Evolutionary conservation across 2,113 vertebrate genomes (phyloP), one percentile per base, ranked within the genome.

Genomic region (Myocastor coypus): DNA sequence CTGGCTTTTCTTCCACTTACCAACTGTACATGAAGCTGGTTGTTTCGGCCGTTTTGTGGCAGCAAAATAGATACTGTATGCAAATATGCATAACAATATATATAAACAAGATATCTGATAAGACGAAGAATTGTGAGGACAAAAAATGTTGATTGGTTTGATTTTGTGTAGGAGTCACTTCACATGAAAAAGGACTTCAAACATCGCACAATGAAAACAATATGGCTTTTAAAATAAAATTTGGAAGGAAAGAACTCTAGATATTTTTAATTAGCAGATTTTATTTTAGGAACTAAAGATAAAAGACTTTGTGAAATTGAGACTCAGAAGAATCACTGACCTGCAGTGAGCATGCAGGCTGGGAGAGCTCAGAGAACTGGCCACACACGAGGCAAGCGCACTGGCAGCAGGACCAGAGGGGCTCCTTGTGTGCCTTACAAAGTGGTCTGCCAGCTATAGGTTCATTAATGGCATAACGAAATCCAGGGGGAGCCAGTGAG

Each of bases 191-290:
- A 46, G 80, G 83, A 81, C 57, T 8, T 71, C 71, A 59, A 83
- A 75, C 42, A 50, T 22, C 5, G 37, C 59, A 0, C 6, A 83
- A 82, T 34, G n/a, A 64, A 46, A 69, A 66, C 83, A 92, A 83
- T 86, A 87, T 61, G 66, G 26, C 42, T 95, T 97, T 94, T 42
- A 87, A 94, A 61, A 92, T 89, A 89, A 93, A 93, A 61, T 94
- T 91, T 66, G 46, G 40, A 50, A 68, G 69, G 77, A 96, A 69
- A 87, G 17, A 77, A 78, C 46, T 92, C 37, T 69, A 87, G n/a
- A n/a, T 28, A n/a, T 69, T 68, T 34, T 34, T 5, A 97, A 98
- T 98, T 98, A 98, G 95, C 97, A 98, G 98, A 98, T 97, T 97
- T 96, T 95, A 96, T 96, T 97, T 97, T 96, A 95, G 94, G 95